phyloP scores from a whole-genome alignment of 2,113 vertebrate genomes.

The Eptesicus fuscus region DNA sequence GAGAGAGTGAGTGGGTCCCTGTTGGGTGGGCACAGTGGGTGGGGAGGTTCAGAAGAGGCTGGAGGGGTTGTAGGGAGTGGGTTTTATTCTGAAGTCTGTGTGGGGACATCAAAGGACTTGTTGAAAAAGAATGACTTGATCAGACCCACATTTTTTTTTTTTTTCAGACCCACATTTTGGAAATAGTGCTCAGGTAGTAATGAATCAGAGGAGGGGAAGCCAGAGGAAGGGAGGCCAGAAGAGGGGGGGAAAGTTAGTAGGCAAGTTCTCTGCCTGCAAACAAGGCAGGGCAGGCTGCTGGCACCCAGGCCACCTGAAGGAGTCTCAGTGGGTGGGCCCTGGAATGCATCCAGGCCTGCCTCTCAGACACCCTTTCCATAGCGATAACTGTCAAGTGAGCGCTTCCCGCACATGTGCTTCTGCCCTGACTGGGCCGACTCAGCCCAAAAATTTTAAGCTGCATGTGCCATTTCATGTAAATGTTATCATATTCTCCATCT shows the following conservation, averaged over 20 bases:
- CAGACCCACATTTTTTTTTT: not conserved
- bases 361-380: not conserved
- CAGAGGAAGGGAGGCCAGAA: no score
- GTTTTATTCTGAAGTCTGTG: not conserved
- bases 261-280: not conserved
- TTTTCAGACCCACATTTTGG: not conserved
- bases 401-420: fast-evolving
- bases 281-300: not conserved
- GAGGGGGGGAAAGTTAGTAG: not conserved
- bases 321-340: no score
- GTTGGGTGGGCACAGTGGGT: not conserved
- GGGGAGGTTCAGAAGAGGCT: not conserved
- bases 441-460: not conserved
- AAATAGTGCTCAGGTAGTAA: not conserved
- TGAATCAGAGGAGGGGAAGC: not conserved
- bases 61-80: not conserved
- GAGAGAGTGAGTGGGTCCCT: not conserved
- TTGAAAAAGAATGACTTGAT: not conserved
- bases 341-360: fast-evolving
- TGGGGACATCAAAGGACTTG: not conserved
- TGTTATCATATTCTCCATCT: not conserved
- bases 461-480: not conserved
- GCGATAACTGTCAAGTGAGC: not conserved
- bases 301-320: fast-evolving
- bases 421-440: not conserved